Percentiles rank a stretch among this genome's conserved stretches.
phyloP scores from a whole-genome alignment of 2,113 vertebrate genomes.

The Xenus cinereus region DNA sequence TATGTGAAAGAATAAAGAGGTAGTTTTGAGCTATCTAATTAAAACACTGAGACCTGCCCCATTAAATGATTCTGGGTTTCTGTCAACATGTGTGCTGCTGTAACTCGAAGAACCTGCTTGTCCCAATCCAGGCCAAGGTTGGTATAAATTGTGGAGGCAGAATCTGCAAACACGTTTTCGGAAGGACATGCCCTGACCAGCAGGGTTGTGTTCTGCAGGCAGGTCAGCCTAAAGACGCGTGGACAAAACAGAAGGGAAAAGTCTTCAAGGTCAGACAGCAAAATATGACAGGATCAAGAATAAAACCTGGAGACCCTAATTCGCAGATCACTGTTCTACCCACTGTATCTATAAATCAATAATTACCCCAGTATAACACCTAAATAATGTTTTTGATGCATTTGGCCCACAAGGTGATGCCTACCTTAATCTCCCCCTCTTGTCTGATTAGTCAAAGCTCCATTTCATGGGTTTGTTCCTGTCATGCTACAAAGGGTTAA shows the following conservation, averaged over 20 bases:
- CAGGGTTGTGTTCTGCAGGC: background rate
- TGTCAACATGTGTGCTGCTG: background rate
- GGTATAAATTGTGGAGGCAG: background rate
- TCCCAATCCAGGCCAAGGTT: background rate
- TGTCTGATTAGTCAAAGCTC: background rate
- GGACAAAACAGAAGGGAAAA: background rate
- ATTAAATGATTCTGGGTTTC: background rate
- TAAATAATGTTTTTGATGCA: background rate
- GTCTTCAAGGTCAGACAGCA: background rate
- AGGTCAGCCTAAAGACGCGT: background rate
- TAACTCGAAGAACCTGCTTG: background rate
- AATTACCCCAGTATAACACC: background rate
- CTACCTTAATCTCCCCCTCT: background rate
- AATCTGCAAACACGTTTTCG: background rate
- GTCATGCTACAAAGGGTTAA: background rate
- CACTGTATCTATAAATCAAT: background rate
- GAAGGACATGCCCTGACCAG: background rate
- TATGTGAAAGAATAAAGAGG: slow-evolving; percentile 8
- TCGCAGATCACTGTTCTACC: background rate
- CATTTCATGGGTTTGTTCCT: background rate
- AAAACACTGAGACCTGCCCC: background rate
- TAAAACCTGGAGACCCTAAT: background rate
- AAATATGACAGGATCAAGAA: background rate
- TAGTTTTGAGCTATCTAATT: background rate
- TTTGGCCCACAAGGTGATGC: background rate